Percentiles rank a stretch among this genome's conserved stretches.
These are phyloP conservation scores for Boloria euphrosyne DNA, from an alignment of 2,888 invertebrate species.

Conservation along the genomic window DNA sequence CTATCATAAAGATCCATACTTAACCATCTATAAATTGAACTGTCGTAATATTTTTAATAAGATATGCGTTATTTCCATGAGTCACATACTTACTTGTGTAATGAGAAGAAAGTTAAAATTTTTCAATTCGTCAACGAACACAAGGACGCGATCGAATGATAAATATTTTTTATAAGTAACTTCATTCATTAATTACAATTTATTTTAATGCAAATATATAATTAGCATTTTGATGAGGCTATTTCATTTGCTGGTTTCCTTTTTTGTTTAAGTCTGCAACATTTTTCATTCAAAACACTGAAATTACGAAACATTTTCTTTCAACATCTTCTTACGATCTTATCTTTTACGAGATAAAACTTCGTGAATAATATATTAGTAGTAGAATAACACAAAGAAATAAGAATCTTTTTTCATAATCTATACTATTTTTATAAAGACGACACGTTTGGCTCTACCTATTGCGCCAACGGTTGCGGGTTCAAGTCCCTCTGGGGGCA, in stretches of 20 bases:
- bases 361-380: too few species aligned
- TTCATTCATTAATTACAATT: constrained; percentile 4
- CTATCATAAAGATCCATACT: too few species aligned
- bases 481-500: too few species aligned
- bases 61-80: background rate
- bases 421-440: too few species aligned
- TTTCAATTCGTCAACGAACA: constrained; percentile 25
- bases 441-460: too few species aligned
- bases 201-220: constrained; percentile 9
- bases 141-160: constrained; percentile 24
- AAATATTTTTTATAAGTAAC: constrained; percentile 1
- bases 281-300: too few species aligned
- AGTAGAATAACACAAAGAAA: too few species aligned
- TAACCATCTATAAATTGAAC: too few species aligned
- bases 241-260: constrained; percentile 12
- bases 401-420: too few species aligned
- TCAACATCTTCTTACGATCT: background rate
- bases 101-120: constrained; percentile 28
- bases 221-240: constrained; percentile 5
- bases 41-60: background rate
- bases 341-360: too few species aligned
- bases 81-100: constrained; percentile 18
- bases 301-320: too few species aligned
- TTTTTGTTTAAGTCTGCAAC: constrained; percentile 4
- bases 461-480: too few species aligned